Conservation (phyloP, 2,113 vertebrate species). For the Poeciliopsis occidentalis region DNA sequence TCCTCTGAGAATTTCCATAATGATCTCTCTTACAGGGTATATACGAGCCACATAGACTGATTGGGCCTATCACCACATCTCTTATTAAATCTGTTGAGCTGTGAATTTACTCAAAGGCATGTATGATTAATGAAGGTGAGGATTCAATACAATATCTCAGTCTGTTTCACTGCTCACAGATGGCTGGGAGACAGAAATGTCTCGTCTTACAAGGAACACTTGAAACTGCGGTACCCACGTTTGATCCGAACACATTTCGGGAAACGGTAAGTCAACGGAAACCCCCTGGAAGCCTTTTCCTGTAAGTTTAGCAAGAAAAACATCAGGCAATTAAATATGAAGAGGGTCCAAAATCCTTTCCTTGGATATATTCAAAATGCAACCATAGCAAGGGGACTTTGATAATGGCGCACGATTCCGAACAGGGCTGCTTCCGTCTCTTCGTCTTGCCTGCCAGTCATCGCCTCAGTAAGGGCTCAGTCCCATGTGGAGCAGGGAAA, state of each 20-base stretch:
- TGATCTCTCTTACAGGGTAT: slow-evolving; percentile 60
- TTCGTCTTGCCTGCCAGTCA: slow-evolving; percentile 49
- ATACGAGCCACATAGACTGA: slow-evolving; percentile 48
- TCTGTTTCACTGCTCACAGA: slow-evolving; percentile 39
- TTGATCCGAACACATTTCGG: slow-evolving; percentile 20
- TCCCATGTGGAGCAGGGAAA: slow-evolving; percentile 46
- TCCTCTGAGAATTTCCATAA: slow-evolving; percentile 71
- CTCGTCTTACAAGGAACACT: slow-evolving; percentile 12
- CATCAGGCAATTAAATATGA: slow-evolving; percentile 1
- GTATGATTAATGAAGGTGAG: slow-evolving; percentile 71
- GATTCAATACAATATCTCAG: slow-evolving; percentile 53
- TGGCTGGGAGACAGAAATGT: slow-evolving; percentile 13
- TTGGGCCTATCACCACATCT: slow-evolving; percentile 35
- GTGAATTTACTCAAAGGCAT: slow-evolving; percentile 73
- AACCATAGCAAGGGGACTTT: slow-evolving; percentile 4
- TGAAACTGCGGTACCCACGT: slow-evolving; percentile 6
- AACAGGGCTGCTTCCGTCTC: slow-evolving; percentile 10
- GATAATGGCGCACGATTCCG: background rate
- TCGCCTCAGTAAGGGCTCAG: slow-evolving; percentile 43
- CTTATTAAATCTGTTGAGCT: slow-evolving; percentile 75
- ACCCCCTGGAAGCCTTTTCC: background rate
- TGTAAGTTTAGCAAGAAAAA: background rate
- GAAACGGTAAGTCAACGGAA: background rate
- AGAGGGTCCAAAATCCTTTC: slow-evolving; percentile 30
- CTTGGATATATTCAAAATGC: slow-evolving; percentile 3